phyloP scores from a whole-genome alignment of 2,113 vertebrate genomes.

The Okapia johnstoni region DNA sequence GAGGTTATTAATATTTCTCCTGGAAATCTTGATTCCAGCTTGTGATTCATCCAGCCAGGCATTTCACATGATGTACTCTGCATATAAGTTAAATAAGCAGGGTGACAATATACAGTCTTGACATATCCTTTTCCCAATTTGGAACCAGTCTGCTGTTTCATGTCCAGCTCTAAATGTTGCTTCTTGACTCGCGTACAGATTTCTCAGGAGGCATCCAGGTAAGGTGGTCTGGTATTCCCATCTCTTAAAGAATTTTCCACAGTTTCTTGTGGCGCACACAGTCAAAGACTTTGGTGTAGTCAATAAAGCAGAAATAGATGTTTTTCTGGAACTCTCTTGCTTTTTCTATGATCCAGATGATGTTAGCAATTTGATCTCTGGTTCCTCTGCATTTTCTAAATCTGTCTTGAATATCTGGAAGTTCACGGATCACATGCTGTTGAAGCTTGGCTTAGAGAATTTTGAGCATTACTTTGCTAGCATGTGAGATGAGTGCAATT shows the following conservation, averaged over 20 bases:
- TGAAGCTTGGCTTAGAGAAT: background rate
- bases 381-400: background rate
- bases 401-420: background rate
- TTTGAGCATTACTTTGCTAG: background rate
- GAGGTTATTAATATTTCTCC: background rate
- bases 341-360: background rate
- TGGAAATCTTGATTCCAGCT: background rate
- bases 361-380: background rate
- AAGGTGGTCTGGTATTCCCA: background rate
- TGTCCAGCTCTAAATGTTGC: background rate
- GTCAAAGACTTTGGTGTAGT: background rate
- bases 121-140: background rate
- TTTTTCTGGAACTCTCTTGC: background rate
- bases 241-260: background rate
- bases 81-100: background rate
- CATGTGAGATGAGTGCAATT: background rate
- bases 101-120: background rate
- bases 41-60: background rate
- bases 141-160: background rate
- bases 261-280: background rate
- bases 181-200: background rate
- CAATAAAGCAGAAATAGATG: background rate
- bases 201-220: background rate
- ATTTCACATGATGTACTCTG: background rate
- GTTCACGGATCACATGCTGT: background rate